Conservation (phyloP, 2,888 invertebrate species). For the Cephalotes varians region DNA sequence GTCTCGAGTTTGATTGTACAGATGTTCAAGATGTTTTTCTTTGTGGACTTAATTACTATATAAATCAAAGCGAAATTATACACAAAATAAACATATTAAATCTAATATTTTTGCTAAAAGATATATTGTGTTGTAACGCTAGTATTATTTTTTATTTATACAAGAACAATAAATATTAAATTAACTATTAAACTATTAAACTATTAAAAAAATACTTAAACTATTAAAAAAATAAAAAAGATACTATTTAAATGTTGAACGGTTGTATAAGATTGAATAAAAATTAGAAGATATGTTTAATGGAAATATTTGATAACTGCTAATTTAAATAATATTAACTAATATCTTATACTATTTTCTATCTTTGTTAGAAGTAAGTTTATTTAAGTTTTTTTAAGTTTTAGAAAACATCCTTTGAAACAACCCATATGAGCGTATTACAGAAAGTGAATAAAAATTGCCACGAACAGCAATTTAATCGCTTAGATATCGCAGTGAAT, state of each 20-base stretch:
- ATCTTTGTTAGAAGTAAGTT: background rate
- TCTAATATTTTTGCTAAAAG: background rate
- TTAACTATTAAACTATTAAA: too few relatives aligned
- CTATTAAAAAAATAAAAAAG: background rate
- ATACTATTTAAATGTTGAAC: background rate
- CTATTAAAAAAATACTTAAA: background rate
- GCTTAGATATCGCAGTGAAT: background rate
- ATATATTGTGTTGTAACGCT: too few relatives aligned
- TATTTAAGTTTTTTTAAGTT: background rate
- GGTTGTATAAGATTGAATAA: background rate
- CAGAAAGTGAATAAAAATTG: constrained; percentile 9
- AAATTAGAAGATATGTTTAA: background rate
- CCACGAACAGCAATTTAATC: constrained; percentile 8
- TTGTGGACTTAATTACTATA: background rate
- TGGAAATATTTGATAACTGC: background rate
- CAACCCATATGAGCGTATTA: too few relatives aligned
- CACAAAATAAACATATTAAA: background rate
- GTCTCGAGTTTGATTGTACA: background rate
- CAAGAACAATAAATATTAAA: background rate
- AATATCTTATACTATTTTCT: background rate
- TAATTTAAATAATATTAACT: background rate
- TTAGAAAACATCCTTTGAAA: background rate
- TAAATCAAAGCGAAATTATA: background rate
- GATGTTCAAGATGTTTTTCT: background rate
- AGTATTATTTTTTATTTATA: background rate